A percentile compares a stretch with the other conserved stretches of the same genome.
Evolutionary conservation across 2,888 invertebrate species (phyloP).

Genomic region (Habroteleia sp.): DNA sequence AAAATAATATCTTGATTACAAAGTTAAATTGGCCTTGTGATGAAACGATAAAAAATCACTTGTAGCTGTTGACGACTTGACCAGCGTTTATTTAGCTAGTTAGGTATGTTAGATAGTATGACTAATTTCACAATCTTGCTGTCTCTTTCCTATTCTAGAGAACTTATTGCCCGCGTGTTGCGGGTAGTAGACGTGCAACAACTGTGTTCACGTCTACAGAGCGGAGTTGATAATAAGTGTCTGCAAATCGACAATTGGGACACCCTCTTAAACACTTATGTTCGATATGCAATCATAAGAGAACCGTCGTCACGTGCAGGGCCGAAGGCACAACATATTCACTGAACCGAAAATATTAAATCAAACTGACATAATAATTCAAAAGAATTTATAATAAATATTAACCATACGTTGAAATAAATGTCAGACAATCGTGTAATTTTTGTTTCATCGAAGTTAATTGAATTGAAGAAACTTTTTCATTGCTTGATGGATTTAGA

Average conservation of each 20-base stretch:
- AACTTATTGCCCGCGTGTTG: constrained; percentile 49
- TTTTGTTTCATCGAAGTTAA: constrained; percentile 5
- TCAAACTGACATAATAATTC: constrained; percentile 52
- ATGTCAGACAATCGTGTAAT: constrained; percentile 19
- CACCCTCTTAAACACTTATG: constrained; percentile 61
- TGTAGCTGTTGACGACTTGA: constrained; percentile 27
- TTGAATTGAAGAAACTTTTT: constrained; percentile 23
- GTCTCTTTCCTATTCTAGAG: constrained; percentile 26
- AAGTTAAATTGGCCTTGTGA: constrained; percentile 39
- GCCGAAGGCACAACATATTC: constrained; percentile 52
- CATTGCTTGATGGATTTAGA: too few species aligned
- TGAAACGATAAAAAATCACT: constrained; percentile 50
- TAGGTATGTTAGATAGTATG: constrained; percentile 45
- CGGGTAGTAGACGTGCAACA: constrained; percentile 57
- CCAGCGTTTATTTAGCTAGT: constrained; percentile 28
- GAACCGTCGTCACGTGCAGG: constrained; percentile 59
- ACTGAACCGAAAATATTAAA: constrained; percentile 48
- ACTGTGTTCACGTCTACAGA: constrained; percentile 59
- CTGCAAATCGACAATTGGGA: constrained; percentile 54
- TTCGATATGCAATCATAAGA: constrained; percentile 46
- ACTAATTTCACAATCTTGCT: constrained; percentile 56
- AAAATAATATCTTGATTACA: constrained; percentile 20
- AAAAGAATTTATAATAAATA: constrained; percentile 40
- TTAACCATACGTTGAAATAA: constrained; percentile 31
- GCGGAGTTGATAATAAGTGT: constrained; percentile 61